These are phyloP conservation scores for Thereva unica DNA, from an alignment of 2,888 invertebrate genomes.

Conservation along the genomic window DNA sequence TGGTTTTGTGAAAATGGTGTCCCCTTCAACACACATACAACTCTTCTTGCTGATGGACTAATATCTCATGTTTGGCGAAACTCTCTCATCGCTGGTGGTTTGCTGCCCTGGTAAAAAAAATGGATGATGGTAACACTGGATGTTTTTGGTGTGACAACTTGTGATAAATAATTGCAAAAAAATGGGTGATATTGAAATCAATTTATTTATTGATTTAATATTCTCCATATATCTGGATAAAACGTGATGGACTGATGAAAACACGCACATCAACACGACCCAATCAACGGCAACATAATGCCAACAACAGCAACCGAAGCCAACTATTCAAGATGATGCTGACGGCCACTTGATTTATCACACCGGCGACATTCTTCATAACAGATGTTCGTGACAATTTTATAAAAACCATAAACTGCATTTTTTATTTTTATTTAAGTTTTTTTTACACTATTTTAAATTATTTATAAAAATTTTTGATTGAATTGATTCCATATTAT, in stretches of 20 bases:
- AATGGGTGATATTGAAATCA: conserved; percentile 8
- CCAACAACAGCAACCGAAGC: conserved; percentile 59
- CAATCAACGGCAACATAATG: conserved; percentile 7
- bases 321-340: conserved; percentile 98
- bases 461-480: conserved; percentile 24
- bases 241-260: conserved; percentile 24
- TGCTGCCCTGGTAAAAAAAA: background rate
- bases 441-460: conserved; percentile 29
- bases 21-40: conserved; percentile 43
- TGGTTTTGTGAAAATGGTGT: conserved; percentile 24
- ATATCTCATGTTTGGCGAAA: conserved; percentile 51
- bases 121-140: too few species aligned
- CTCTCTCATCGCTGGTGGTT: background rate
- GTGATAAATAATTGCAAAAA: too few species aligned
- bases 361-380: conserved; percentile 97
- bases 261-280: conserved; percentile 44
- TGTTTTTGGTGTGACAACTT: too few species aligned
- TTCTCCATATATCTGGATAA: background rate
- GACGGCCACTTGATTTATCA: conserved; percentile 99
- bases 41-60: conserved; percentile 51
- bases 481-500: conserved; percentile 20
- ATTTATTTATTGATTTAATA: conserved; percentile 5
- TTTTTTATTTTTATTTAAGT: conserved; percentile 43
- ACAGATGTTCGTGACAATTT: conserved; percentile 96
- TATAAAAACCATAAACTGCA: conserved; percentile 42